Conservation (phyloP, 2,113 vertebrate species). For the Rhadina sibilatrix region DNA sequence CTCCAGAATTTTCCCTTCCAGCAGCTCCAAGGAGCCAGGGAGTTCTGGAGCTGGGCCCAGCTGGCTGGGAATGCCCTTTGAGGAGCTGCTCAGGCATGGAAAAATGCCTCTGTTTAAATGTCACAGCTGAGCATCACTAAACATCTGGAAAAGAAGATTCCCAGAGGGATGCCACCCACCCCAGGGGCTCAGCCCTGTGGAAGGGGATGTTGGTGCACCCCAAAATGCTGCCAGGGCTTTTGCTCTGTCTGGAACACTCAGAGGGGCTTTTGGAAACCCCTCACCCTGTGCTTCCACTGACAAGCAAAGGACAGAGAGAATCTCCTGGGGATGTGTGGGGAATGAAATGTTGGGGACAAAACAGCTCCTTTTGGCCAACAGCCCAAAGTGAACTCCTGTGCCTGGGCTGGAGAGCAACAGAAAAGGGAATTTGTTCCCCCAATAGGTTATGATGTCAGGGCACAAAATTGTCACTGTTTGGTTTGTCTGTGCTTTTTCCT, state of each 20-base stretch:
- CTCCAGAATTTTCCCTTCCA: background rate
- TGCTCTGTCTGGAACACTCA: background rate
- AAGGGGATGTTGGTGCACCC: background rate
- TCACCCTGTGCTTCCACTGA: accelerated
- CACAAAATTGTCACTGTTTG: accelerated
- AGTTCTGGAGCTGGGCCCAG: background rate
- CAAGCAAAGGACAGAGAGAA: no score
- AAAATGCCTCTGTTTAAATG: accelerated
- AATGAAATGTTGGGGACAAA: accelerated
- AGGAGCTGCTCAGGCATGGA: background rate
- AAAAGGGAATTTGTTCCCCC: accelerated
- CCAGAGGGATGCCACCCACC: background rate
- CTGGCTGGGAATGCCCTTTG: background rate
- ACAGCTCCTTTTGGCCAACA: accelerated
- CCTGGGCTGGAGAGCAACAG: background rate
- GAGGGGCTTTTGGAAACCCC: background rate
- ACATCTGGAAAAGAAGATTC: background rate
- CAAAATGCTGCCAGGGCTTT: background rate
- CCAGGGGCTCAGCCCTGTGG: no score
- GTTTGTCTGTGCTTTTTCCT: accelerated
- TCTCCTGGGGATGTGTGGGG: accelerated
- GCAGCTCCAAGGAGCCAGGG: background rate
- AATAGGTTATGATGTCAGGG: accelerated
- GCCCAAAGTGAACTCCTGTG: accelerated
- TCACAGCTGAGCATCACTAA: background rate